Base-by-base conservation (phyloP, 1,140 invertebrate species). In the Whitmania pigra region DNA sequence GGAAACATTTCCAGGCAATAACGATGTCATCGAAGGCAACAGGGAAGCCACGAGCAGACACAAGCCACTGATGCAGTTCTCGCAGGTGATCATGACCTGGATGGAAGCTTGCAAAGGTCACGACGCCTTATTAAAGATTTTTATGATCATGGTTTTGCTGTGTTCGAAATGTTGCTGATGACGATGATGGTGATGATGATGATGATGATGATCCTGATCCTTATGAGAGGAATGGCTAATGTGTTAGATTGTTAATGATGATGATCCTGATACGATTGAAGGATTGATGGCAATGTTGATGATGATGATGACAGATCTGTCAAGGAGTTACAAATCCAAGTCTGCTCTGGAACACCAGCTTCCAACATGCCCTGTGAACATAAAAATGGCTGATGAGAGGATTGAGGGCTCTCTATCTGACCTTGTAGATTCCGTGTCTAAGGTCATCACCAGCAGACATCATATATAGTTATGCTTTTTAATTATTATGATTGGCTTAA, bases 321-420 rank as follows among this genome's bases (percentile, higher is more conserved):
- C 81, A 9, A 80, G 81, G 71, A 77, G 81, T 73, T 84, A 82
- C 75, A 82, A 81, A 76, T 77, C 79, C 49, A 84, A 84, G 76
- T 79, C 82, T 22, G 78, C 79, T 15, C 71, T 83, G 49, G 83
- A 84, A 71, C 80, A 81, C 69, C 79, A 84, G 71, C 72, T 84
- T 55, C 82, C 83, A 7, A 82, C 79, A 71, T 78, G 79, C 29
- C 78, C 80, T 67, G 79, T 82, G 76, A 79, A 80, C 74, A 76
- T 82, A 70, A 80, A 81, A 74, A 79, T 80, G 36, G 82, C 79
- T 63, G 78, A 84, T 76, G 79, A 83, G 75, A 81, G 82, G 77
- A 77, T 63, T 1, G 29, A 63, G 22, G 57, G 57, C 57, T 25
- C 22, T 15, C 22, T 63, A 11, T 25, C 29, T 20, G 29, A 63